Base-by-base conservation (phyloP, 1,140 invertebrate genomes). In the Aphaenogaster floridana region DNA sequence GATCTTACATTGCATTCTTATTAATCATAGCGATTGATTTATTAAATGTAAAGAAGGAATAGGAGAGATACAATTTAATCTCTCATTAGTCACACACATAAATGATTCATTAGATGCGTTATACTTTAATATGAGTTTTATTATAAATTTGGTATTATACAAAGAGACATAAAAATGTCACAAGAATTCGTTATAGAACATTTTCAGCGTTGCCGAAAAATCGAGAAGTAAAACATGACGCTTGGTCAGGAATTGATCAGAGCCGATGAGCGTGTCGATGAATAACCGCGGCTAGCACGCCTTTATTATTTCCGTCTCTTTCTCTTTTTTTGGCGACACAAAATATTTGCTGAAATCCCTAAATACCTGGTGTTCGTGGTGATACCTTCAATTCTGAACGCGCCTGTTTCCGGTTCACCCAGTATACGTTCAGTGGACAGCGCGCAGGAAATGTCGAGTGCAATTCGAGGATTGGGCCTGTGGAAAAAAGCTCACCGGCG, bases 371-470 rank as follows among this genome's bases (percentile, higher is more conserved):
- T 74, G 21, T 42, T 21, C 71, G 6, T 42, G 13, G 5, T 21
- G 52, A 59, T 72, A 59, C 8, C 79, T 71, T 45, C 54, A 59
- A 83, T 74, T 83, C 45, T 7, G 28, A 3, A 3, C 50, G 21
- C 54, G 39, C 17, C 36, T 42, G 17, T 48, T 83, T 83, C 52
- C 80, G 68, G 50, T n/a, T 17, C 66, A 81, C 79, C 66, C 66
- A 52, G 5, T 83, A 21, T 80, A 34, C 34, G 28, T 66, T 80
- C 78, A n/a, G 7, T 15, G 77, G 2, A 61, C 59, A 68, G 89
- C 74, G 42, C 63, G 61, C 90, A 83, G 89, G 86, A 90, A 90
- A 91, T 90, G 90, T 91, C 89, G 78, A 85, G 84, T 88, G 90
- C 90, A 91, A 91, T 91, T 91, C 87, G 87, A 90, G 81, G 52